A percentile compares a stretch with the other conserved stretches of the same genome.
phyloP scores from a whole-genome alignment of 2,797 vertebrate species.

The Gephyroberyx darwinii region DNA sequence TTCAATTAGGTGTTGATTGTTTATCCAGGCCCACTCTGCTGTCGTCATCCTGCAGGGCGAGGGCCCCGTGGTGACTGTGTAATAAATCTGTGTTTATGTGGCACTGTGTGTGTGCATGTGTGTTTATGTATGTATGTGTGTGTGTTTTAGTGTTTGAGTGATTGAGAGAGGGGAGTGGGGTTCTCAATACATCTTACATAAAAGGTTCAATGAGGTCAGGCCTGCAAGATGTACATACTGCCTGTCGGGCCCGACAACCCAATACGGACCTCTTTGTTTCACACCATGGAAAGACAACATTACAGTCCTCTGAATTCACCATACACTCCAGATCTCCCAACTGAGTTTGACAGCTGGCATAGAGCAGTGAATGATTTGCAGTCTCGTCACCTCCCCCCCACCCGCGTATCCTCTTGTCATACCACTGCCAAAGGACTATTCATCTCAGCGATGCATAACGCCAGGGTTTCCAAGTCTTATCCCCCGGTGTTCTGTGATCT shows the following conservation, averaged over 20 bases:
- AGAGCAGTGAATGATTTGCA: conserved; percentile 31
- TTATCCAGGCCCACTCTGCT: conserved; percentile 54
- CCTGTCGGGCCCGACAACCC: conserved; percentile 12
- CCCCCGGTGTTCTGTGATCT: conserved; percentile 24
- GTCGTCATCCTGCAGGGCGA: conserved; percentile 39
- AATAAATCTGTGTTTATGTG: conserved; percentile 27
- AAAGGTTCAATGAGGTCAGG: neutral
- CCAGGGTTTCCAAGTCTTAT: conserved; percentile 56
- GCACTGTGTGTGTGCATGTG: neutral
- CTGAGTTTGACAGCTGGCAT: conserved; percentile 56
- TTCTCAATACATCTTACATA: neutral
- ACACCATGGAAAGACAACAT: conserved; percentile 31
- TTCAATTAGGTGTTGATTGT: conserved; percentile 64
- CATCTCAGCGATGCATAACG: conserved; percentile 35
- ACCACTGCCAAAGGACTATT: conserved; percentile 52
- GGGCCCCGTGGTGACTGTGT: conserved; percentile 23
- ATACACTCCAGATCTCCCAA: conserved; percentile 18
- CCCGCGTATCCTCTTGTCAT: conserved; percentile 11
- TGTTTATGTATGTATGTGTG: neutral
- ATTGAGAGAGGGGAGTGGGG: neutral
- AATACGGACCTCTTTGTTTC: conserved; percentile 41
- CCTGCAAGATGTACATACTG: neutral
- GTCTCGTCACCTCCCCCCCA: conserved; percentile 16
- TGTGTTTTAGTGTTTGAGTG: conserved; percentile 1
- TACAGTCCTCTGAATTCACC: conserved; percentile 27